A percentile compares a stretch with the other conserved stretches of the same genome.
Conservation (phyloP, 1,140 invertebrate species). For the Drosophila lacertosa region DNA sequence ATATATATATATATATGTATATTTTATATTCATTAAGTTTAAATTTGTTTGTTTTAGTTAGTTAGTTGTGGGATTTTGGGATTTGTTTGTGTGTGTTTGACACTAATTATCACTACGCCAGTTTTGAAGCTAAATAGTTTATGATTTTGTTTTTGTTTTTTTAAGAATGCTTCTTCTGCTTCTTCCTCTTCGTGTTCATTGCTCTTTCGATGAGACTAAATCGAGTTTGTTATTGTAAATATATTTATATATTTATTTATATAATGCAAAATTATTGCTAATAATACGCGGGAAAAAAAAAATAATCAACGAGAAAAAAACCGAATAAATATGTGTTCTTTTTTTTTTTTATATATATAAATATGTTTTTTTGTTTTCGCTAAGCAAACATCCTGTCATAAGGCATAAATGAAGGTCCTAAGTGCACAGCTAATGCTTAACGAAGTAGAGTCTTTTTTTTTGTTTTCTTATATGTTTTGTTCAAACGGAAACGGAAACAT, state of each 20-base stretch:
- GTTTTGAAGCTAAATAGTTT: slow-evolving; percentile 76
- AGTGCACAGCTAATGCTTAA: slow-evolving; percentile 18
- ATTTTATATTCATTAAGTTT: slow-evolving; percentile 24
- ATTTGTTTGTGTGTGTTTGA: slow-evolving; percentile 75
- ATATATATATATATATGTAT: slow-evolving; percentile 3
- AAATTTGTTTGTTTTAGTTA: slow-evolving; percentile 17
- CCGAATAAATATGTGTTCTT: slow-evolving; percentile 56
- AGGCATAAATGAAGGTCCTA: slow-evolving; percentile 40
- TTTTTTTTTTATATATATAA: slow-evolving; percentile 6
- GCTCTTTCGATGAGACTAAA: slow-evolving; percentile 59
- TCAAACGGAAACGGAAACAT: slow-evolving; percentile 2
- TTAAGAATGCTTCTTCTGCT: slow-evolving; percentile 30
- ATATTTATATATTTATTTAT: slow-evolving; percentile 21
- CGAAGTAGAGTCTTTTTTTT: slow-evolving; percentile 25
- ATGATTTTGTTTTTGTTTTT: slow-evolving; percentile 37
- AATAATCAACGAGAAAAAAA: slow-evolving; percentile 29
- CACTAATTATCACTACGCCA: slow-evolving; percentile 82
- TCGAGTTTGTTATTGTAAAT: slow-evolving; percentile 54
- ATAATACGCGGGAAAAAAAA: slow-evolving; percentile 66
- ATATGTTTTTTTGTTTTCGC: slow-evolving; percentile 32
- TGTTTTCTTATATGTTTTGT: slow-evolving; percentile 1
- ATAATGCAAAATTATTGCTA: slow-evolving; percentile 73
- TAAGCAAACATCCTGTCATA: slow-evolving; percentile 43
- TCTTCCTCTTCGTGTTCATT: slow-evolving; percentile 60
- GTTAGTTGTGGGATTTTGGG: slow-evolving; percentile 8